Percentiles rank a stretch among this genome's conserved stretches.
Conservation (phyloP, 2,113 vertebrate genomes). For the Hippocampus barbouri region DNA sequence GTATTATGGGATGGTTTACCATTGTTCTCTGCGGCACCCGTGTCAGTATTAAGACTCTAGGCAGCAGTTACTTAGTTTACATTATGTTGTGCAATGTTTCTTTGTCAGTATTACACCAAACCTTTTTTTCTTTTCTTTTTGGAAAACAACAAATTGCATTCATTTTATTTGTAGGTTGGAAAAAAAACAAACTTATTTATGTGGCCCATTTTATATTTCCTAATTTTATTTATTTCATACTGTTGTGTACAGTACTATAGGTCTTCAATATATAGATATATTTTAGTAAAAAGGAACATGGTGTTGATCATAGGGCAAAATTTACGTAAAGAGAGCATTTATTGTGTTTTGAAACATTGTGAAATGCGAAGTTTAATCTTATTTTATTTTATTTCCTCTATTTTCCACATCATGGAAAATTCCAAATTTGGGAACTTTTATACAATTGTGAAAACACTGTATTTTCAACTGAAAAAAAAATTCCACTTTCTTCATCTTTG, state of each 20-base stretch:
- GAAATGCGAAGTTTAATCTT: constrained; percentile 99
- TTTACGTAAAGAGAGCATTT: constrained; percentile 99
- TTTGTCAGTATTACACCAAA: constrained; percentile 99
- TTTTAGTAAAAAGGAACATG: constrained; percentile 99
- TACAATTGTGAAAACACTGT: constrained; percentile 99
- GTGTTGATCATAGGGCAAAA: constrained; percentile 99
- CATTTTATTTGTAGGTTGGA: constrained; percentile 99
- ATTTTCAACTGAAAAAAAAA: constrained; percentile 98
- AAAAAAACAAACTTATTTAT: constrained; percentile 90
- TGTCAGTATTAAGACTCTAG: constrained; percentile 99
- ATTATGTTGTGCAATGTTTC: constrained; percentile 99
- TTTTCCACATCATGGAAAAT: constrained; percentile 98
- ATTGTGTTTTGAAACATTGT: constrained; percentile 99
- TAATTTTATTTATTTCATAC: constrained; percentile 99
- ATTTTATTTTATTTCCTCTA: constrained; percentile 97
- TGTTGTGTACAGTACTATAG: constrained; percentile 99
- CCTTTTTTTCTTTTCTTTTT: constrained; percentile 77
- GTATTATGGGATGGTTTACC: constrained; percentile 89
- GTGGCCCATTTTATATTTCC: constrained; percentile 99
- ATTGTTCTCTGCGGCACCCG: constrained; percentile 96
- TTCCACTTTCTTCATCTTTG: constrained; percentile 99
- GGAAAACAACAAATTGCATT: constrained; percentile 88
- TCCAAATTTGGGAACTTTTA: constrained; percentile 99
- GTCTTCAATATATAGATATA: constrained; percentile 99
- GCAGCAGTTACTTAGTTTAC: constrained; percentile 99